Evolutionary conservation across 2,797 vertebrate genomes (phyloP).

Genomic region (Ptychadena robeensis): DNA sequence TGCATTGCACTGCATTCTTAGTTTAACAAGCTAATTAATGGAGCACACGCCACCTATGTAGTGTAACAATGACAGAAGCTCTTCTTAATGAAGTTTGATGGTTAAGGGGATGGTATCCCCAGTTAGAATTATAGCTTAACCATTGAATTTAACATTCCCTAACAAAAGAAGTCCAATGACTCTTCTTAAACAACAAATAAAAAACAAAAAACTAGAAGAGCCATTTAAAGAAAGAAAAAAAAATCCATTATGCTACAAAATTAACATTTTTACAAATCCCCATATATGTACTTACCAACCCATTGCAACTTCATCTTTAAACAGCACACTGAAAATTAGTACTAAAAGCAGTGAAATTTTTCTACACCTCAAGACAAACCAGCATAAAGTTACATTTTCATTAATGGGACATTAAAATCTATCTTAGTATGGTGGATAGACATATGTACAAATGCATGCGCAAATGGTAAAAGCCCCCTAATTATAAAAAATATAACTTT

Average conservation of each 20-base stretch:
- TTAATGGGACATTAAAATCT: slow-evolving; percentile 54
- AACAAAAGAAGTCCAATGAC: slow-evolving; percentile 65
- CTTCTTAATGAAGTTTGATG: slow-evolving; percentile 83
- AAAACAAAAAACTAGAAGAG: not conserved
- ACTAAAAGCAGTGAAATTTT: slow-evolving; percentile 77
- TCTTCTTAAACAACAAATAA: slow-evolving; percentile 14
- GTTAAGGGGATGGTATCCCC: slow-evolving; percentile 67
- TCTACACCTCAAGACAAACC: slow-evolving; percentile 80
- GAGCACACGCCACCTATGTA: slow-evolving; percentile 72
- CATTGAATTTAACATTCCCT: slow-evolving; percentile 52
- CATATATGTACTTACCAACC: slow-evolving; percentile 77
- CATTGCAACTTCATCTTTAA: slow-evolving; percentile 78
- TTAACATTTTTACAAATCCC: slow-evolving; percentile 70
- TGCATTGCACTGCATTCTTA: not conserved
- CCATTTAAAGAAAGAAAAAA: slow-evolving; percentile 54
- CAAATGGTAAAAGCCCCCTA: not conserved
- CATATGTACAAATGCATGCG: not conserved
- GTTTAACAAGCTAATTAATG: not conserved
- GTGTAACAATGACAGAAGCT: slow-evolving; percentile 92
- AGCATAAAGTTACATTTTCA: slow-evolving; percentile 77
- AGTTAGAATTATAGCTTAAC: slow-evolving; percentile 62
- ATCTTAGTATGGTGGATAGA: not conserved
- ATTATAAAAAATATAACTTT: not conserved
- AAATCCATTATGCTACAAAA: slow-evolving; percentile 57
- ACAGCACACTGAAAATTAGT: slow-evolving; percentile 77